Base-by-base conservation (phyloP, 2,797 vertebrate species). In the Argentina silus region DNA sequence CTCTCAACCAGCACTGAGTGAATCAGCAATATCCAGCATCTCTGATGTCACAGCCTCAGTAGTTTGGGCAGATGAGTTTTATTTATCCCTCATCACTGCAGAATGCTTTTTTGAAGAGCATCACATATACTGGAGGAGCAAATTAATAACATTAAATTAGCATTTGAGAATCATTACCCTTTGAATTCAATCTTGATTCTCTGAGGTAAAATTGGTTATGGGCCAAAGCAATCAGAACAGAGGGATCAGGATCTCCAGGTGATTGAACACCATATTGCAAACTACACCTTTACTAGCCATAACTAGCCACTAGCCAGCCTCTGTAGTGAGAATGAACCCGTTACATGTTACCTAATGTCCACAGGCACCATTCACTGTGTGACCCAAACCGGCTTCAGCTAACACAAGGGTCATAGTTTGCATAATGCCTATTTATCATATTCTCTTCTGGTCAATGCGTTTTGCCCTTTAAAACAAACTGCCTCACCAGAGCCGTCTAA, bases 381-480 rank as follows among this genome's bases (percentile, higher is more conserved):
- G 73, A 74, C 67, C 70, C 55, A 47, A 48, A 21, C 57, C 51
- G 42, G 74, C 67, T 67, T 43, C 1, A 23, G 12, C 44, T 64
- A 14, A 77, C 75, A 70, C 76, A 78, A 42, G 15, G 42, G 43
- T 79, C 72, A 81, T 43, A 68, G 69, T 19, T 55, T 44, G 14
- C 66, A 69, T 75, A 2, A 60, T 47, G 42, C 55, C 17, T 3
- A 42, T 15, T 59, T 50, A 23, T 66, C 50, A 73, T 63, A 44
- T 47, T 17, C 12, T 71, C 21, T 12, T 68, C 57, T 70, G 53
- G 55, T 73, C 19, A 55, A 23, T 66, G 21, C 6, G 27, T 75
- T 70, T 48, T n/a, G 11, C 14, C 1, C 12, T 69, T 65, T 69
- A 57, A n/a, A 15, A 43, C 14, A 21, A 47, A 57, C 44, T 56